Evolutionary conservation across 2,797 vertebrate genomes (phyloP).

Genomic region (Rhyacichthys aspro): DNA sequence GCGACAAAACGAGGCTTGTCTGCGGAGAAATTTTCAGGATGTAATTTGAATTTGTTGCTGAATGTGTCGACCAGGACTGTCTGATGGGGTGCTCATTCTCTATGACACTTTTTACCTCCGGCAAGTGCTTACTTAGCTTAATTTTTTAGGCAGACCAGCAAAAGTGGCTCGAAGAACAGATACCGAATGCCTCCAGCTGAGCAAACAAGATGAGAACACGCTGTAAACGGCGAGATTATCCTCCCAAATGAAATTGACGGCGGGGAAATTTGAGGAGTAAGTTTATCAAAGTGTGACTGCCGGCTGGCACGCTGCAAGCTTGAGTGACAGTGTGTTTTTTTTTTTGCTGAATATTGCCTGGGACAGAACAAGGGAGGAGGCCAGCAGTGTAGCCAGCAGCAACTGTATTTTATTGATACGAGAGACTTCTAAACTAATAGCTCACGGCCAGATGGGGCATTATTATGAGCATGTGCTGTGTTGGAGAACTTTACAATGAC

Average conservation of each 20-base stretch:
- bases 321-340: conserved; percentile 66
- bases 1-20: conserved; percentile 7
- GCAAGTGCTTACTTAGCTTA: conserved; percentile 52
- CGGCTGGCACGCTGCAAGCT: conserved; percentile 56
- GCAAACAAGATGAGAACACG: conserved; percentile 60
- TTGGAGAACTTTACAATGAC: conserved; percentile 38
- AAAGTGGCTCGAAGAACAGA: conserved; percentile 50
- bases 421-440: conserved; percentile 45
- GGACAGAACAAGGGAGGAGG: conserved; percentile 45
- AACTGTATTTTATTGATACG: conserved; percentile 76
- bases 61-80: conserved; percentile 25
- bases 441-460: conserved; percentile 28
- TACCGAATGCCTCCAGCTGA: conserved; percentile 64
- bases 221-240: conserved; percentile 32
- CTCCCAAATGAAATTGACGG: conserved; percentile 50
- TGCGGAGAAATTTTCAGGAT: conserved; percentile 12
- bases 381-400: conserved; percentile 54
- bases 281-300: conserved; percentile 73
- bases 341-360: conserved; percentile 41
- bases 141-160: conserved; percentile 41
- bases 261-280: conserved; percentile 47
- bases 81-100: conserved; percentile 21
- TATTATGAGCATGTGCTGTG: conserved; percentile 36
- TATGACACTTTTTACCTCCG: conserved; percentile 28
- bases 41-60: conserved; percentile 27